Conservation (phyloP, 2,797 vertebrate species). For the Arctocebus calabarensis region DNA sequence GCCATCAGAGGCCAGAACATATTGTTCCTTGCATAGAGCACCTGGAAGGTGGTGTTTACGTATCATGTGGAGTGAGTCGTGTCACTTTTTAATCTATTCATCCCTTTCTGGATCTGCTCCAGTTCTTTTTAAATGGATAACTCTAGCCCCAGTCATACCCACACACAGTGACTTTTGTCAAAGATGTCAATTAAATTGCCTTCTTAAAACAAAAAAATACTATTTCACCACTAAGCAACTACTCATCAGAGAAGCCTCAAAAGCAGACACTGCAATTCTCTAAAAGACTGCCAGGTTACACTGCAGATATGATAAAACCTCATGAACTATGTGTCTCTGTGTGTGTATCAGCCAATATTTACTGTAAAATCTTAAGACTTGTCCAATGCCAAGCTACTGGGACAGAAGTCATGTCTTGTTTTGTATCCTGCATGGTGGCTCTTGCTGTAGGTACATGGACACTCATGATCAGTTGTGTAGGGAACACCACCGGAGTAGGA, state of each 20-base stretch:
- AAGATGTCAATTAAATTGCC: neutral
- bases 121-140: conserved; percentile 37
- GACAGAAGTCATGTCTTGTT: neutral
- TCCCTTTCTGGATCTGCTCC: neutral
- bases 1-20: neutral
- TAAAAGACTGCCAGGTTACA: neutral
- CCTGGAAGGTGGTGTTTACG: neutral
- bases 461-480: neutral
- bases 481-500: neutral
- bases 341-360: conserved; percentile 29
- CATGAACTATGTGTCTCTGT: neutral
- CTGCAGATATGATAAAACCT: conserved; percentile 50
- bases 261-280: neutral
- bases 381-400: neutral
- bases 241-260: neutral
- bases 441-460: neutral
- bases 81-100: neutral
- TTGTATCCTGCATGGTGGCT: neutral
- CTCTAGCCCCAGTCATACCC: neutral
- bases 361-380: conserved; percentile 19
- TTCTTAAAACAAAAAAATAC: conserved; percentile 14
- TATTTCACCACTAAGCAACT: neutral
- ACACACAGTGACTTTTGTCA: neutral
- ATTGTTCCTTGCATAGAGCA: neutral
- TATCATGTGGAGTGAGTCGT: neutral